phyloP scores from a whole-genome alignment of 1,140 invertebrate genomes.

The Heliothis subflexa region DNA sequence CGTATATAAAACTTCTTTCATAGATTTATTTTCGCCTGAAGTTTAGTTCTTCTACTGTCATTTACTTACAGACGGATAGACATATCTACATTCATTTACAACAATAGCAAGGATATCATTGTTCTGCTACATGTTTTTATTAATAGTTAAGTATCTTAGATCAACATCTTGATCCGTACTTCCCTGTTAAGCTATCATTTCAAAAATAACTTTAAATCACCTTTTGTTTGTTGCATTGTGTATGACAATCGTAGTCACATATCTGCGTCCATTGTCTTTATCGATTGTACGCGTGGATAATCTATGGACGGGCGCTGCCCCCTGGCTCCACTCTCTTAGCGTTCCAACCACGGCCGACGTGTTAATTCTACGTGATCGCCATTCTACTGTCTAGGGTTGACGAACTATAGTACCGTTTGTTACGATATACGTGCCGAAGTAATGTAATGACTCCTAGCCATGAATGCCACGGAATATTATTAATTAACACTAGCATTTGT shows the following conservation, averaged over 20 bases:
- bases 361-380: constrained; percentile 61
- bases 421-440: constrained; percentile 31
- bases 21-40: no score
- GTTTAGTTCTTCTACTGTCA: no score
- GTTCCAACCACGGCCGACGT: constrained; percentile 42
- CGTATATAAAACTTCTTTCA: no score
- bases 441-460: constrained; percentile 10
- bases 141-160: not conserved
- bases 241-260: constrained; percentile 36
- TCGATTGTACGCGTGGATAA: constrained; percentile 32
- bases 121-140: not conserved
- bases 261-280: constrained; percentile 48
- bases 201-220: constrained; percentile 46
- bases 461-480: not conserved
- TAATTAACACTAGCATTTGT: not conserved
- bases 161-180: constrained; percentile 31
- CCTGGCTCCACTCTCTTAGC: not conserved
- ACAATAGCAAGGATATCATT: no score
- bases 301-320: not conserved
- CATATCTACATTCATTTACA: no score
- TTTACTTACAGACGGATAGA: no score
- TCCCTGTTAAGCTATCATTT: constrained; percentile 26
- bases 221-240: constrained; percentile 46
- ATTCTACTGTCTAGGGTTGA: constrained; percentile 63
- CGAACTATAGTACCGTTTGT: constrained; percentile 67